Evolutionary conservation across 2,797 vertebrate genomes (phyloP).

Genomic region (Danio albolineatus): DNA sequence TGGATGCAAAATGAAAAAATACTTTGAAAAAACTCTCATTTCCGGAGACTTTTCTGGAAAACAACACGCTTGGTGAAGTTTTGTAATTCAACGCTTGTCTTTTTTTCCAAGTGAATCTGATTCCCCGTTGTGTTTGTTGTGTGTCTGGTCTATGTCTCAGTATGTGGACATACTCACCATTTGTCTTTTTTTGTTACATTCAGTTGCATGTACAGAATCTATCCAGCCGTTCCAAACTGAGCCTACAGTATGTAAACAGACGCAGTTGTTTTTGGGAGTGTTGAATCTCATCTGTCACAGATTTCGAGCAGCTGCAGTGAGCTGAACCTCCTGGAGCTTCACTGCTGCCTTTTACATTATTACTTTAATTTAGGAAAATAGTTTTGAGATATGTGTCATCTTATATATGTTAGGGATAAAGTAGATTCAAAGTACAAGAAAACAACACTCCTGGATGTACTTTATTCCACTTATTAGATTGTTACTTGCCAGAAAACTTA

Average conservation of each 20-base stretch:
- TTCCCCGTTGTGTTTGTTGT: not conserved
- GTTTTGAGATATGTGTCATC: not conserved
- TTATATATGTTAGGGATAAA: no score
- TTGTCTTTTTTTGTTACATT: constrained; percentile 7
- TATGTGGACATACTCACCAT: not conserved
- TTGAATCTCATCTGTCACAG: constrained; percentile 18
- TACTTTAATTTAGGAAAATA: not conserved
- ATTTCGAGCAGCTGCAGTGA: constrained; percentile 23
- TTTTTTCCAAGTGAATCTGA: not conserved
- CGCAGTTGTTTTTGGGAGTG: not conserved
- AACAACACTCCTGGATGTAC: no score
- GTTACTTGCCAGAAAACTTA: no score
- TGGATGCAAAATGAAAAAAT: not conserved
- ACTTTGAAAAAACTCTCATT: not conserved
- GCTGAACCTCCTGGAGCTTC: not conserved
- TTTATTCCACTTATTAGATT: no score
- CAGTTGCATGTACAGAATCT: not conserved
- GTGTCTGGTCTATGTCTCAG: not conserved
- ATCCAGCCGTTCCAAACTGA: not conserved
- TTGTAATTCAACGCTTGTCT: constrained; percentile 2
- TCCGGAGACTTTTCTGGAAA: not conserved
- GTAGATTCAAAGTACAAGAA: no score
- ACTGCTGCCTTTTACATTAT: not conserved
- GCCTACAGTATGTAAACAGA: constrained; percentile 6
- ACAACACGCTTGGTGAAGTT: constrained; percentile 3